These are phyloP conservation scores for Prionace glauca DNA, from an alignment of 2,797 vertebrate species.

Conservation along the genomic window DNA sequence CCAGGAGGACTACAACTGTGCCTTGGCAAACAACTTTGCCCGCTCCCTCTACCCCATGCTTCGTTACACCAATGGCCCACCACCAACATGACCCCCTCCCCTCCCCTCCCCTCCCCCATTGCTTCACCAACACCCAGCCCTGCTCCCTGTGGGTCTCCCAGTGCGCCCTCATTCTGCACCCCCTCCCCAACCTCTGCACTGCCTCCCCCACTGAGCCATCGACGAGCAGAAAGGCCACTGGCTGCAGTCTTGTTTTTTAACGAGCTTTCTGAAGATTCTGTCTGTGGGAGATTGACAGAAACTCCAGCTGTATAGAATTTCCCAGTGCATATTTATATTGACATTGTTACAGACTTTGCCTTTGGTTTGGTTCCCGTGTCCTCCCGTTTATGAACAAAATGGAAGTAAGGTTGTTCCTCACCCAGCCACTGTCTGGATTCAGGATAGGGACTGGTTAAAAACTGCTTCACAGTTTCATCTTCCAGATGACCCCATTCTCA, in stretches of 20 bases:
- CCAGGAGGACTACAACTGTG: conserved; percentile 78
- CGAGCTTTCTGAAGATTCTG: too few relatives aligned
- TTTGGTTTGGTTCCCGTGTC: background rate
- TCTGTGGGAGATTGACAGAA: background rate
- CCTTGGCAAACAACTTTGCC: conserved; percentile 84
- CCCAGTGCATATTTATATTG: background rate
- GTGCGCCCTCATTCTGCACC: background rate
- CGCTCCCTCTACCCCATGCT: conserved; percentile 92
- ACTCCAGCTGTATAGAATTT: background rate
- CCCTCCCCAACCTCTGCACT: background rate
- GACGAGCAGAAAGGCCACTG: background rate
- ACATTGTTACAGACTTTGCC: background rate
- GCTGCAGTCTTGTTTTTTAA: background rate
- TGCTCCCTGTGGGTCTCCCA: background rate
- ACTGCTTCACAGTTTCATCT: too few relatives aligned
- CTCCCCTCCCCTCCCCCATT: accelerated
- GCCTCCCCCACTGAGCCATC: background rate
- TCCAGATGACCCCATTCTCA: too few relatives aligned
- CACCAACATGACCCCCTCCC: conserved; percentile 64
- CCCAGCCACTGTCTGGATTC: too few relatives aligned
- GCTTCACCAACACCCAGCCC: background rate
- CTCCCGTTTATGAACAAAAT: background rate
- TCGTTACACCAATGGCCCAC: conserved; percentile 82
- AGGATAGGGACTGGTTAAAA: too few relatives aligned
- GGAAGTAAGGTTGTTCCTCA: too few relatives aligned